These are phyloP conservation scores for Clanis bilineata DNA, from an alignment of 2,888 invertebrate genomes.

Conservation along the genomic window DNA sequence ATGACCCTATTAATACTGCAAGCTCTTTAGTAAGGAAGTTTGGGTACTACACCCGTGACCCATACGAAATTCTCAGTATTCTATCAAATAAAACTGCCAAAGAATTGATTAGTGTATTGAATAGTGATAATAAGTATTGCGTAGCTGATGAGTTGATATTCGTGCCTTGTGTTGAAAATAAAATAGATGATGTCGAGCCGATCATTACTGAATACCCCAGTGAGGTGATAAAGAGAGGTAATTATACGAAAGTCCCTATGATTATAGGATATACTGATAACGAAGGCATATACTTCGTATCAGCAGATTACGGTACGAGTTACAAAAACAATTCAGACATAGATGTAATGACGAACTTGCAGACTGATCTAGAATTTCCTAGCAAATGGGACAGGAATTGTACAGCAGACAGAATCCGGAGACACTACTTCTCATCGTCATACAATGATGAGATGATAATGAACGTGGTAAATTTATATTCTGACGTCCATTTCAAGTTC, in stretches of 20 bases:
- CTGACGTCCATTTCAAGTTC: constrained; percentile 69
- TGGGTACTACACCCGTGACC: constrained; percentile 62
- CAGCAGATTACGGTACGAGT: constrained; percentile 61
- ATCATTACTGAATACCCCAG: constrained; percentile 59
- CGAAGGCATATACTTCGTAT: constrained; percentile 69
- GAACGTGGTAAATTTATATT: constrained; percentile 70
- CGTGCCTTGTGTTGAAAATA: constrained; percentile 66
- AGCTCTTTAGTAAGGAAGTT: constrained; percentile 58
- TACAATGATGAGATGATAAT: constrained; percentile 60
- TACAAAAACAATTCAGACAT: constrained; percentile 43
- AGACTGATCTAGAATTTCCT: constrained; percentile 60
- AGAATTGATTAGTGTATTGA: constrained; percentile 57
- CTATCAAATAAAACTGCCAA: constrained; percentile 53
- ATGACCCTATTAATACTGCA: constrained; percentile 61
- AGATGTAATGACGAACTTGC: constrained; percentile 47
- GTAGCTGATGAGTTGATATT: constrained; percentile 62
- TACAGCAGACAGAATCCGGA: constrained; percentile 49
- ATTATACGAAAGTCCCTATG: constrained; percentile 71
- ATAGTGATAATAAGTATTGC: constrained; percentile 58
- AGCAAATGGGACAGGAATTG: constrained; percentile 51
- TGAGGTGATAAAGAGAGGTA: constrained; percentile 56
- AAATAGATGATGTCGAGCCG: constrained; percentile 60
- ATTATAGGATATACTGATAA: constrained; percentile 70
- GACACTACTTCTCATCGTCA: constrained; percentile 59
- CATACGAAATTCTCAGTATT: constrained; percentile 58